phyloP scores from a whole-genome alignment of 2,888 invertebrate genomes.

The Hirtodrosophila histrioides region DNA sequence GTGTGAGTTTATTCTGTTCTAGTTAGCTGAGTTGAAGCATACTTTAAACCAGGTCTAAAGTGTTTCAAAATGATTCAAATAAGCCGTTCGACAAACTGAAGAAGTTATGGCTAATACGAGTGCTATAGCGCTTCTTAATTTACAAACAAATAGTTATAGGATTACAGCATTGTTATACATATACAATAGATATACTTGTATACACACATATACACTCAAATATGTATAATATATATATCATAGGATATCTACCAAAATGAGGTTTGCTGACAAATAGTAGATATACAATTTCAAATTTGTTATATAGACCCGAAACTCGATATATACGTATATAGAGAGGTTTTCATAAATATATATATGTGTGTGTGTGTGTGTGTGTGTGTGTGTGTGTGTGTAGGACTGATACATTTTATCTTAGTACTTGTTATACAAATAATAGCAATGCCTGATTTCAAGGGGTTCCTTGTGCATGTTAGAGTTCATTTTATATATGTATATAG shows the following conservation, averaged over 20 bases:
- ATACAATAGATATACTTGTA: not conserved
- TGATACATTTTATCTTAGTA: too few relatives aligned
- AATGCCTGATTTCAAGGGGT: slow-evolving; percentile 2
- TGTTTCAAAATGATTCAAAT: slow-evolving; percentile 15
- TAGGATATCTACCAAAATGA: slow-evolving; percentile 3
- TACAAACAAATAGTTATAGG: slow-evolving; percentile 1
- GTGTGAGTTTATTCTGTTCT: slow-evolving; percentile 15
- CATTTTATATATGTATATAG: slow-evolving; percentile 4
- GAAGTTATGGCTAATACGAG: not conserved
- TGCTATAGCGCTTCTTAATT: slow-evolving; percentile 5
- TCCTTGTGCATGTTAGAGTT: slow-evolving; percentile 5
- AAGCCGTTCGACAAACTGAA: slow-evolving; percentile 21
- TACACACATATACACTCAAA: not conserved
- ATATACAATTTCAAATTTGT: not conserved
- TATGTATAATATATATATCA: not conserved
- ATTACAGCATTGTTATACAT: slow-evolving; percentile 1
- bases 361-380: slow-evolving; percentile 11
- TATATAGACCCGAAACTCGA: slow-evolving; percentile 28
- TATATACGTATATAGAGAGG: slow-evolving; percentile 3
- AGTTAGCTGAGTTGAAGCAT: slow-evolving; percentile 25
- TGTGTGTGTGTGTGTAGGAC: slow-evolving; percentile 5
- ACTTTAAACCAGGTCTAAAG: slow-evolving; percentile 12
- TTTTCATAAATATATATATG: not conserved
- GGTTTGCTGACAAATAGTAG: too few relatives aligned
- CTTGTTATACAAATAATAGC: not conserved